Evolutionary conservation across 2,797 vertebrate species (phyloP).

Genomic region (Cuniculus paca): DNA sequence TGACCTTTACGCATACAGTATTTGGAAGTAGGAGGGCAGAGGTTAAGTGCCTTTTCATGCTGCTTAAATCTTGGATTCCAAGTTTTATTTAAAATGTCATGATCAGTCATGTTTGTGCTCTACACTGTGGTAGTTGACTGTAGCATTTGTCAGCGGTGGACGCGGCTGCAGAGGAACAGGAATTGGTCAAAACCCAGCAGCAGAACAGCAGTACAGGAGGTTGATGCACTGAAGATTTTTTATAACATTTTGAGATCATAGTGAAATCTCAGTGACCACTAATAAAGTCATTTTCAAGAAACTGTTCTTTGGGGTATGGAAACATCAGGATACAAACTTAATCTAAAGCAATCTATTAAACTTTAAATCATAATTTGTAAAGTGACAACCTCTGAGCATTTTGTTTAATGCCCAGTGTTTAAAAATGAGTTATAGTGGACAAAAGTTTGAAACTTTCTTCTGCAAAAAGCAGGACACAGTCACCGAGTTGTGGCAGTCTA

Average conservation of each 20-base stretch:
- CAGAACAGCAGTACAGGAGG: background rate
- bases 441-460: background rate
- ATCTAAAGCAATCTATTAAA: conserved; percentile 20
- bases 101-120: conserved; percentile 59
- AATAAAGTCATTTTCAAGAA: background rate
- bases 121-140: background rate
- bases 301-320: background rate
- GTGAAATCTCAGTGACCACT: background rate
- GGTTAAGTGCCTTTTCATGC: conserved; percentile 4
- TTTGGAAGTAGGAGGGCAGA: background rate
- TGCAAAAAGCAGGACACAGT: background rate
- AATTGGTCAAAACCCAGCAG: background rate
- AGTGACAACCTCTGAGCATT: background rate
- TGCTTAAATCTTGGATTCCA: conserved; percentile 35
- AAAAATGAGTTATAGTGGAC: background rate
- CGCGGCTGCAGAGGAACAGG: conserved; percentile 9
- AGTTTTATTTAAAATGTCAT: conserved; percentile 61
- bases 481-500: background rate
- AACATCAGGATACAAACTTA: background rate
- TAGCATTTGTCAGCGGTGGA: conserved; percentile 50
- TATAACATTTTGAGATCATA: conserved; percentile 37
- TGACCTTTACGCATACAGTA: background rate
- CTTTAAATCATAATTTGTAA: background rate
- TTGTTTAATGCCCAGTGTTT: background rate
- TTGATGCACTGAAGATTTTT: background rate